Conservation (phyloP, 2,113 vertebrate species). For the Callospermophilus lateralis region DNA sequence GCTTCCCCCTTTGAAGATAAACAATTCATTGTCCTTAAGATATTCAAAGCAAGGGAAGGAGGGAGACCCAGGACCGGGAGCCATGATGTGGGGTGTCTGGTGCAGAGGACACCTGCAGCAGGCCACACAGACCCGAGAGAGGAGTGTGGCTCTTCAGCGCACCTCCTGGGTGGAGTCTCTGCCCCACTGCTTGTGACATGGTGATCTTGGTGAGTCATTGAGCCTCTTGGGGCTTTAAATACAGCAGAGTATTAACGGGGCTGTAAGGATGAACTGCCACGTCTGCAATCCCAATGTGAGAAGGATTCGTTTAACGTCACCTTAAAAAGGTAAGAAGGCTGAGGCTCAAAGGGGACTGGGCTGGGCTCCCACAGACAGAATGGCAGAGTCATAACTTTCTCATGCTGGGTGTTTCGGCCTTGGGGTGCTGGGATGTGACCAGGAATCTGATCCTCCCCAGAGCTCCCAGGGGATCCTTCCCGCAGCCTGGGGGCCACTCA, state of each 20-base stretch:
- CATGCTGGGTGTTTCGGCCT: rapidly evolving
- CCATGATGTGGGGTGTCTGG: rapidly evolving
- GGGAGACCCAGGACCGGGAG: background rate
- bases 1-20: background rate
- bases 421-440: background rate
- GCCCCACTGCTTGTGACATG: background rate
- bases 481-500: rapidly evolving
- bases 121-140: too few relatives aligned
- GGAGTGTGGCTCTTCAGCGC: too few relatives aligned
- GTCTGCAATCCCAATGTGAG: too few relatives aligned
- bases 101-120: background rate
- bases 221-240: background rate
- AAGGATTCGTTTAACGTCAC: background rate
- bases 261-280: background rate
- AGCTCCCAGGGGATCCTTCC: background rate
- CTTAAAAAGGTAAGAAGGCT: background rate
- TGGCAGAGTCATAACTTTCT: background rate
- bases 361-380: too few relatives aligned
- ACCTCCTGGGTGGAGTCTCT: background rate
- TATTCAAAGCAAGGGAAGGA: background rate
- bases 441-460: rapidly evolving
- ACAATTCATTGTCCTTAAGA: background rate
- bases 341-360: background rate
- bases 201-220: background rate
- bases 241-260: background rate